Evolutionary conservation across 2,888 invertebrate species (phyloP).

Genomic region (Callosobruchus maculatus): DNA sequence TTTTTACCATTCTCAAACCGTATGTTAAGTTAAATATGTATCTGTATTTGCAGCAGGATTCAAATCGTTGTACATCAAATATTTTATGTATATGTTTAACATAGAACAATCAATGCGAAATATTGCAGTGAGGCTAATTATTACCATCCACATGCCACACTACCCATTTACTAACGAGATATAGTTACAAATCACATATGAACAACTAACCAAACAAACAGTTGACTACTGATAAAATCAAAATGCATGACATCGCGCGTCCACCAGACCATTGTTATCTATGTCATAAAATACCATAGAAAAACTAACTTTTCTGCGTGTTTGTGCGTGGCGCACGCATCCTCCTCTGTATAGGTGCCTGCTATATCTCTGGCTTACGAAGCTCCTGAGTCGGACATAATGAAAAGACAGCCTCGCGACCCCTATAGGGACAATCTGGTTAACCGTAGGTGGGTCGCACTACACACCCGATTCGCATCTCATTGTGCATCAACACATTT

Average conservation of each 20-base stretch:
- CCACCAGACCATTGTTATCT: background rate
- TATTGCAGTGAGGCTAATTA: background rate
- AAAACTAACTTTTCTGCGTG: background rate
- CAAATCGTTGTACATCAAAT: too few relatives aligned
- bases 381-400: conserved; percentile 98
- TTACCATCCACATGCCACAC: background rate
- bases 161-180: background rate
- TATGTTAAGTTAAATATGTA: too few relatives aligned
- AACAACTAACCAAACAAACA: background rate
- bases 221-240: background rate
- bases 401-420: conserved; percentile 97
- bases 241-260: background rate
- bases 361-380: conserved; percentile 99
- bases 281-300: background rate
- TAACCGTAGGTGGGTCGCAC: conserved; percentile 85
- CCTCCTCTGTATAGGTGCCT: conserved; percentile 70
- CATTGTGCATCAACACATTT: conserved; percentile 12
- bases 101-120: background rate
- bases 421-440: conserved; percentile 98
- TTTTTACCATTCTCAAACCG: too few relatives aligned
- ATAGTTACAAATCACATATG: background rate
- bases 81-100: too few relatives aligned
- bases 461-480: background rate
- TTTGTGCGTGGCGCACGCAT: conserved; percentile 48
- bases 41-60: too few relatives aligned